phyloP scores from a whole-genome alignment of 2,797 vertebrate genomes.

The Micrastur ruficollis region DNA sequence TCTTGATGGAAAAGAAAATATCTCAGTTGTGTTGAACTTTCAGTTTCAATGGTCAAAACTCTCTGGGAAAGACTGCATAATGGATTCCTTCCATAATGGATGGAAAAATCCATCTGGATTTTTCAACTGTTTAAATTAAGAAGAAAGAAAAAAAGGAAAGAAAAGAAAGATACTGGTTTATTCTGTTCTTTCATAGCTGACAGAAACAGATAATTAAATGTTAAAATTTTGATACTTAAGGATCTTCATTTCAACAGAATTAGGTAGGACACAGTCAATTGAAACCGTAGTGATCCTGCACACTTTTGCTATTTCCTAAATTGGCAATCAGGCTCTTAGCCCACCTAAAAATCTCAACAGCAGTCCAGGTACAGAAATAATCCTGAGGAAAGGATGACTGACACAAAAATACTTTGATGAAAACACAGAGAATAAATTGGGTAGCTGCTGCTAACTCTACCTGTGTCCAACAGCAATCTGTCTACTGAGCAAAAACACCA shows the following conservation, averaged over 20 bases:
- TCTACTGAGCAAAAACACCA: neutral
- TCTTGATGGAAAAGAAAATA: neutral
- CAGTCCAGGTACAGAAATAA: neutral
- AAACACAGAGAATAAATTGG: neutral
- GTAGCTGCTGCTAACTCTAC: neutral
- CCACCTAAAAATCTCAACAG: neutral
- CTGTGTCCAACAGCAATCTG: neutral
- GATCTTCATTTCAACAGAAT: constrained; percentile 51
- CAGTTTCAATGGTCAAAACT: constrained; percentile 30
- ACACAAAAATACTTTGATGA: neutral
- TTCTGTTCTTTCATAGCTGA: constrained; percentile 58
- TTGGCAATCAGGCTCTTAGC: neutral
- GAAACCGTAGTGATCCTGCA: neutral
- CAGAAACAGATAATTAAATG: constrained; percentile 18
- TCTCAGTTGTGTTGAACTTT: neutral
- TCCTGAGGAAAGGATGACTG: neutral
- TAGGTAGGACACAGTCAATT: constrained; percentile 25
- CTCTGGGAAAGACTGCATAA: neutral
- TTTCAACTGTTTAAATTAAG: neutral
- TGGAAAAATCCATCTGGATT: neutral
- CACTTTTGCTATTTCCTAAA: neutral
- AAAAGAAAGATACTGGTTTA: neutral
- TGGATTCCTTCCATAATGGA: neutral
- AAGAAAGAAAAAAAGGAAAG: neutral
- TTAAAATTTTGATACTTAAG: constrained; percentile 14